Evolutionary conservation across 2,888 invertebrate species (phyloP).

Genomic region (Pterobdella sp.): DNA sequence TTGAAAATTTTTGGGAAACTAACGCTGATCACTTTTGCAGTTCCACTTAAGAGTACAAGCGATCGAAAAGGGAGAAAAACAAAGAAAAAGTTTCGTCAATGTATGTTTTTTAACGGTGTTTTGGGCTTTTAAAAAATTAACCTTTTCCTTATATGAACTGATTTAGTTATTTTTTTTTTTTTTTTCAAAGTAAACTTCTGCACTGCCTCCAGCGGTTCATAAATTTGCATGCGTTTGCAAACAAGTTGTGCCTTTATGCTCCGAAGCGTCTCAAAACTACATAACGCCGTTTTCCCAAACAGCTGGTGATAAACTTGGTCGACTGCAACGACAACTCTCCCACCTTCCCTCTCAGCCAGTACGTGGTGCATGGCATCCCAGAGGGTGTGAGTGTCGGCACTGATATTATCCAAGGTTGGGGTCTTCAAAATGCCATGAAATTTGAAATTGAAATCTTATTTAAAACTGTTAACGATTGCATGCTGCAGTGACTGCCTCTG

Average conservation of each 20-base stretch:
- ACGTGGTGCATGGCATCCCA: constrained; percentile 64
- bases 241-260: neutral
- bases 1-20: too few species aligned
- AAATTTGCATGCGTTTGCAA: neutral
- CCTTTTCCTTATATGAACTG: neutral
- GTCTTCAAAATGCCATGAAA: neutral
- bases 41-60: constrained; percentile 59
- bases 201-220: neutral
- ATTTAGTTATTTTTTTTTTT: neutral
- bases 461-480: neutral
- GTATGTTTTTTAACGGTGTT: constrained; percentile 58
- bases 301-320: constrained; percentile 70
- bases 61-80: constrained; percentile 88
- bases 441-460: constrained; percentile 37
- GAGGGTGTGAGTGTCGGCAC: constrained; percentile 40
- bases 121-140: neutral
- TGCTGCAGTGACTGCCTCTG: constrained; percentile 71
- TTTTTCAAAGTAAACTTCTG: neutral
- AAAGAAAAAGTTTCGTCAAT: constrained; percentile 90
- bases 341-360: constrained; percentile 78
- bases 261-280: constrained; percentile 3
- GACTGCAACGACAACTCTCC: constrained; percentile 96
- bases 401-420: constrained; percentile 66
- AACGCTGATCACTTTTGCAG: neutral
- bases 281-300: neutral